Percentiles rank a stretch among this genome's conserved stretches.
Evolutionary conservation across 2,888 invertebrate species (phyloP).

Genomic region (Hesperia comma): DNA sequence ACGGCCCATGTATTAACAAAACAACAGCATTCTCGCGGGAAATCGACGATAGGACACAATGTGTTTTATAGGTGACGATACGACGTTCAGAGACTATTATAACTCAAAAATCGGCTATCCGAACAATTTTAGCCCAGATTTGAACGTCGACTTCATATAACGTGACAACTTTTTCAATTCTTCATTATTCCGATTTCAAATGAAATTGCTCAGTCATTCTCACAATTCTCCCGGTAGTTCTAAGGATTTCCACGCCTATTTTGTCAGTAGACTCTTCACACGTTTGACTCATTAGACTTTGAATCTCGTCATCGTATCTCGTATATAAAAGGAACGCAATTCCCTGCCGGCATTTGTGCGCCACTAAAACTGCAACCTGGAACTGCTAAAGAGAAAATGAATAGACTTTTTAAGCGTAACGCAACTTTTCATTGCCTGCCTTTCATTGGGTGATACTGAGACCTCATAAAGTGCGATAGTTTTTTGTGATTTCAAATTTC

Average conservation of each 20-base stretch:
- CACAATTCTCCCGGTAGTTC: background rate
- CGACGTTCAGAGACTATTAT: too few relatives aligned
- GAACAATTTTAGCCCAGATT: too few relatives aligned
- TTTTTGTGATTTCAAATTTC: too few relatives aligned
- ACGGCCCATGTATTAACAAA: constrained; percentile 8
- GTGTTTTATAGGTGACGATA: background rate
- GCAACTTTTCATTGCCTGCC: constrained; percentile 1
- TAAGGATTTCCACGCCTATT: background rate
- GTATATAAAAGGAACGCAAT: background rate
- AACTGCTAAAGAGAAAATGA: constrained; percentile 1
- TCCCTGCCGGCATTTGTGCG: background rate
- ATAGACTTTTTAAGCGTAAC: constrained; percentile 1
- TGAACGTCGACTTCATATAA: too few relatives aligned
- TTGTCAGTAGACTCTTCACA: background rate
- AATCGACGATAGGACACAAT: constrained; percentile 1
- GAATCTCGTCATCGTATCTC: constrained; percentile 2
- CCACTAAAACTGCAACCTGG: background rate
- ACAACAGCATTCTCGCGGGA: constrained; percentile 10
- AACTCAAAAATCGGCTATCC: too few relatives aligned
- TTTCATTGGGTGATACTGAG: background rate
- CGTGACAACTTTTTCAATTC: too few relatives aligned
- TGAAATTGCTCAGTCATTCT: background rate
- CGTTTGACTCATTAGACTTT: constrained; percentile 5
- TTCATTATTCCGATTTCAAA: background rate
- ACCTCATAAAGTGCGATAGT: background rate